Conservation (phyloP, 2,113 vertebrate species). For the Poeciliopsis turrubarensis region DNA sequence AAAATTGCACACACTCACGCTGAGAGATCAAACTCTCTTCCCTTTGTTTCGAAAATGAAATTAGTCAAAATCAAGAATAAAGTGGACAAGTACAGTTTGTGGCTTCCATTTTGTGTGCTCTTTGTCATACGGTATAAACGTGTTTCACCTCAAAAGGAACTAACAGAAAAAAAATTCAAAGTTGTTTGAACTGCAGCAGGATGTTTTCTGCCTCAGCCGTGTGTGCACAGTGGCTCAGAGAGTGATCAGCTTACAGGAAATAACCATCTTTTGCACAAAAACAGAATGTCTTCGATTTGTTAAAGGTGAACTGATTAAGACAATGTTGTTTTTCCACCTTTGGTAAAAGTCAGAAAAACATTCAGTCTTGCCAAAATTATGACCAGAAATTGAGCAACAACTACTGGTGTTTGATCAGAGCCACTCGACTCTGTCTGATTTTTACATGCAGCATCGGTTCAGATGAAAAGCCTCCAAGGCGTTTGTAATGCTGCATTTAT, state of each 20-base stretch:
- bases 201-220: slow-evolving; percentile 18
- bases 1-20: slow-evolving; percentile 13
- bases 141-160: background rate
- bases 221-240: slow-evolving; percentile 14
- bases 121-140: background rate
- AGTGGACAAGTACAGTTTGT: slow-evolving; percentile 22
- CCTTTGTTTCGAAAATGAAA: slow-evolving; percentile 9
- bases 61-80: background rate
- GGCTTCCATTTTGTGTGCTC: background rate
- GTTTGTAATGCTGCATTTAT: background rate
- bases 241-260: slow-evolving; percentile 15
- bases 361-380: background rate
- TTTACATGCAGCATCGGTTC: no score
- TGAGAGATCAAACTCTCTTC: background rate
- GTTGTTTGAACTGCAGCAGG: slow-evolving; percentile 6
- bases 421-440: no score
- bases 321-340: background rate
- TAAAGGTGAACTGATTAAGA: no score
- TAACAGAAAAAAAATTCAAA: background rate
- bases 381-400: background rate
- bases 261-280: background rate
- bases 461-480: background rate
- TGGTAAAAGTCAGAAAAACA: background rate
- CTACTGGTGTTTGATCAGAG: no score
- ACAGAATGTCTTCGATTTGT: background rate